phyloP scores from a whole-genome alignment of 1,140 invertebrate species.

The Scylla paramamosain region DNA sequence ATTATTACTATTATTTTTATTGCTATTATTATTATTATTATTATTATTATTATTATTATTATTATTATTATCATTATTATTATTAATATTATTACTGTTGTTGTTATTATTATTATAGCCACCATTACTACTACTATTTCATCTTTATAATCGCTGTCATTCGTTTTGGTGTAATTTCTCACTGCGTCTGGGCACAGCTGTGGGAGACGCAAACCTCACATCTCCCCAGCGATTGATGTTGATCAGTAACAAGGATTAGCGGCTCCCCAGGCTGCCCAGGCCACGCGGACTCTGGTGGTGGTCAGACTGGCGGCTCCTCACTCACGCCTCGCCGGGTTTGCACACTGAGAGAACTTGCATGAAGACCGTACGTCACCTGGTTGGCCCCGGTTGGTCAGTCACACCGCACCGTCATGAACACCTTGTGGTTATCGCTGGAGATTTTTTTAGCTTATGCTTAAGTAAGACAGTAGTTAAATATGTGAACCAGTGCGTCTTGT shows the following conservation, averaged over 20 bases:
- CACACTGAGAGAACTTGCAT: no score
- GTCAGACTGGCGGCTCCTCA: neutral
- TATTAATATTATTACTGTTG: neutral
- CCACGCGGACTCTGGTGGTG: neutral
- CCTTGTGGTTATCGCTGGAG: neutral
- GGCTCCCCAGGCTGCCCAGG: neutral
- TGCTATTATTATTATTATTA: neutral
- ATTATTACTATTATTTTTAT: no score
- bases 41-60: conserved; percentile 26
- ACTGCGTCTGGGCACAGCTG: neutral
- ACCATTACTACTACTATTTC: neutral
- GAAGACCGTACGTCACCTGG: no score
- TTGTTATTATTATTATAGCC: neutral
- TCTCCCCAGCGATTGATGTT: neutral
- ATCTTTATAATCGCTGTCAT: neutral
- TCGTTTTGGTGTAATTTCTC: neutral
- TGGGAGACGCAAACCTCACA: neutral
- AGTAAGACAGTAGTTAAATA: neutral
- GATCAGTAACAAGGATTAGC: neutral
- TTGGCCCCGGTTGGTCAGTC: neutral
- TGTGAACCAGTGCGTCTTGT: neutral
- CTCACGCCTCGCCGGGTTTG: no score
- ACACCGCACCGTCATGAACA: neutral
- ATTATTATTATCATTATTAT: conserved; percentile 17
- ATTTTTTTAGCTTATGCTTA: neutral